Evolutionary conservation across 2,888 invertebrate species (phyloP).

Genomic region (Horisme vitalbata): DNA sequence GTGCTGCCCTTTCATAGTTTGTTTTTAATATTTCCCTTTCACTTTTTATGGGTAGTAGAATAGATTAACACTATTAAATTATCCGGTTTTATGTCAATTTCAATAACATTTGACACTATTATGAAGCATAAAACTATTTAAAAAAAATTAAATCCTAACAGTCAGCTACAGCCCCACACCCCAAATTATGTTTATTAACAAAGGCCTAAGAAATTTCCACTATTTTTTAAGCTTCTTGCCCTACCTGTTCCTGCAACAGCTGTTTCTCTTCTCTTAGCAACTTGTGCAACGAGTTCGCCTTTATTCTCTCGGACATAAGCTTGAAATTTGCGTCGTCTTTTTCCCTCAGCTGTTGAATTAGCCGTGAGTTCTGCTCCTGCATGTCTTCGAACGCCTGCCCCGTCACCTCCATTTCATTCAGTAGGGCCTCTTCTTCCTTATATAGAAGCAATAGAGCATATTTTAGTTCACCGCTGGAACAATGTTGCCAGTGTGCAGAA

Average conservation of each 20-base stretch:
- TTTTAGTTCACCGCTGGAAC: constrained; percentile 23
- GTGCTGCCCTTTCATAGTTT: too few species aligned
- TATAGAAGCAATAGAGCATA: constrained; percentile 26
- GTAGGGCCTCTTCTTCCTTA: constrained; percentile 96
- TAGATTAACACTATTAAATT: too few species aligned
- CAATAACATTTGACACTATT: too few species aligned
- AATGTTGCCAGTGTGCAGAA: background rate
- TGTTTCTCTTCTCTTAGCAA: constrained; percentile 97
- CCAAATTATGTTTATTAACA: too few species aligned
- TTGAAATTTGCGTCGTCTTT: constrained; percentile 99
- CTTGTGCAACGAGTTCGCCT: constrained; percentile 97
- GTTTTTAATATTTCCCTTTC: too few species aligned
- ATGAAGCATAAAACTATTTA: too few species aligned
- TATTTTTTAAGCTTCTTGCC: too few species aligned
- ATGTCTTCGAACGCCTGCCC: constrained; percentile 99
- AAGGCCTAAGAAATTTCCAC: too few species aligned
- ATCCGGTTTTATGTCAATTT: too few species aligned
- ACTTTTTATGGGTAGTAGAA: too few species aligned
- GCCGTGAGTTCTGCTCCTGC: constrained; percentile 98
- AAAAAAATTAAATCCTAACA: too few species aligned
- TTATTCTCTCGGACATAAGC: constrained; percentile 98
- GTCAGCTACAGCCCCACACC: too few species aligned
- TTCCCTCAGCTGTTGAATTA: constrained; percentile 97
- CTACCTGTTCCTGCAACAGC: constrained; percentile 93
- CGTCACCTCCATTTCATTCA: constrained; percentile 99